Base-by-base conservation (phyloP, 2,113 vertebrate genomes). In the Anarrhichthys ocellatus region DNA sequence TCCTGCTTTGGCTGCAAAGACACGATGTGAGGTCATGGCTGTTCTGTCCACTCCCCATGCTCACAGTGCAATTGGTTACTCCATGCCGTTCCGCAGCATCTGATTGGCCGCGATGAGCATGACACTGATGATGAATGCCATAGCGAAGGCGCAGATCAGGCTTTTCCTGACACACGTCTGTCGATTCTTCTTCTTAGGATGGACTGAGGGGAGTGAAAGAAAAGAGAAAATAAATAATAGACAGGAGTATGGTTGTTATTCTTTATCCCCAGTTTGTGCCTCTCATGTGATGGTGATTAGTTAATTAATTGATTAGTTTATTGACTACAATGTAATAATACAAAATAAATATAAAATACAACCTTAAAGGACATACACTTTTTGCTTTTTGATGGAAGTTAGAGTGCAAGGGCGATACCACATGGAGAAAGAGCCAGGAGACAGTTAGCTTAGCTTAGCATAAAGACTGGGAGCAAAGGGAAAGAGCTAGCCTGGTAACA, bases 61-160 rank as follows among this genome's bases (percentile, higher is more conserved):
- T 95, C 96, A 94, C 96, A 96, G 95, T 96, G 95, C 89, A 92
- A 88, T 59, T 72, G 87, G 86, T 94, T 97, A 99, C 95, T 99
- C 97, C 98, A 99, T 99, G 94, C 98, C 98, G 50, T 97, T 99
- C 59, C 98, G 96, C 83, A 99, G 96, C 96, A 99, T 99, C 96
- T 99, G 98, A 94, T 99, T 99, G 95, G 98, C 98, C 0, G 98
- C 98, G 9, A 99, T 99, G 85, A 99, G 93, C 98, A 99, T 99
- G 94, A 99, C 98, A 75, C 98, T 99, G 89, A 99, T 99, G 91
- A 99, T 99, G 95, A 99, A 99, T 93, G 98, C 98, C 97, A 99
- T 99, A 62, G 98, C 98, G 20, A 99, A 99, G 52, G 98, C 98
- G 90, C 98, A 99, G 92, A 99, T 99, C 93, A 99, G 96, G 93